A percentile compares a stretch with the other conserved stretches of the same genome.
These are phyloP conservation scores for Botia almorhae DNA, from an alignment of 2,797 vertebrate genomes.

Conservation along the genomic window DNA sequence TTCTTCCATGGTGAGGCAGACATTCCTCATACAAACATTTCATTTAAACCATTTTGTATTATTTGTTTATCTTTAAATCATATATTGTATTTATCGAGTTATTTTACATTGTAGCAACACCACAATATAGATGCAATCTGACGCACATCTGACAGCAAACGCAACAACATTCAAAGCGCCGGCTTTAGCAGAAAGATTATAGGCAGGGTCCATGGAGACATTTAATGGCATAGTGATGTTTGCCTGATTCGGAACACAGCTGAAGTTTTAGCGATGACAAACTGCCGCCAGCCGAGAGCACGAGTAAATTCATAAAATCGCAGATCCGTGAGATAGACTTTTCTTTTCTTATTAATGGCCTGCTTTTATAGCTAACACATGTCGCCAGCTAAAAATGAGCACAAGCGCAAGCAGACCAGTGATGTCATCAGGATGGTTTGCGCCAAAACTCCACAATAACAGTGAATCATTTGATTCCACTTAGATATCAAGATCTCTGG, in stretches of 20 bases:
- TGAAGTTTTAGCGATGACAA: conserved; percentile 44
- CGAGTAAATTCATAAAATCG: conserved; percentile 49
- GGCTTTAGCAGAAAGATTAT: conserved; percentile 67
- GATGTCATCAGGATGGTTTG: conserved; percentile 57
- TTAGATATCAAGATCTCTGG: conserved; percentile 4
- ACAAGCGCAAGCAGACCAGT: conserved; percentile 63
- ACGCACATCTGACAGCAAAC: conserved; percentile 40
- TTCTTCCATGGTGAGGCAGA: background rate
- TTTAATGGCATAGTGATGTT: conserved; percentile 48
- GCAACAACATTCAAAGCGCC: conserved; percentile 64
- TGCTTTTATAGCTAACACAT: conserved; percentile 69
- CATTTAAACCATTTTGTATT: background rate
- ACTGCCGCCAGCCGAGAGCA: conserved; percentile 48
- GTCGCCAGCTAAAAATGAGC: conserved; percentile 72
- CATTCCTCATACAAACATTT: background rate
- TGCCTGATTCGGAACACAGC: conserved; percentile 45
- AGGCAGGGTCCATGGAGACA: conserved; percentile 61
- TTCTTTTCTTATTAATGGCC: conserved; percentile 62
- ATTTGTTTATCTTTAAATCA: background rate
- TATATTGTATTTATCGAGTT: background rate
- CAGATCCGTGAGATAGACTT: conserved; percentile 60
- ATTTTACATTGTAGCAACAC: background rate
- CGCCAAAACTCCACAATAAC: conserved; percentile 53
- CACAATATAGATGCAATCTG: background rate
- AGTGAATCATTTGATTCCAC: conserved; percentile 54